Base-by-base conservation (phyloP, 2,888 invertebrate species). In the Chrysopilus asiliformis region DNA sequence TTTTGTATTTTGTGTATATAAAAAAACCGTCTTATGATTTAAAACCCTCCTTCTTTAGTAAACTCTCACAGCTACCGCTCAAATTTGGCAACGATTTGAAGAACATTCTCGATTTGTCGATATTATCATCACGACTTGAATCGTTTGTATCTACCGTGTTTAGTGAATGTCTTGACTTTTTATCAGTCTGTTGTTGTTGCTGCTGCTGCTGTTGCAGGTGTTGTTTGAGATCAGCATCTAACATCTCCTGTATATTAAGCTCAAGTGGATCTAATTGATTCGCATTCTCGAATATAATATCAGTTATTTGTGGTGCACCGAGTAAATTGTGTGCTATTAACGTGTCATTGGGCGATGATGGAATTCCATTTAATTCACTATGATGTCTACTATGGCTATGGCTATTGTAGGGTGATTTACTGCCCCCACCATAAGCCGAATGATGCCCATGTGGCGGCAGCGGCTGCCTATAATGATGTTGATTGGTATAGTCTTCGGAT, bases 61-160 rank as follows among this genome's bases (percentile, higher is more conserved):
- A 66, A 54, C 68, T 71, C 59, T 75, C 75, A 57, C 71, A 72
- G 58, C 72, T 73, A 51, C 76, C 74, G 61, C 73, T 76, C 64
- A 79, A 67, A 67, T 79, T 78, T 62, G 79, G 79, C 67, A 79
- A 70, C 50, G 71, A 72, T 56, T 72, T 71, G 51, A 71, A 71
- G 47, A 69, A 58, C 43, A 67, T 50, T 32, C 58, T 55, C 39
- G 54, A 48, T 31, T 51, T 52, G 32, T 53, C 53, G 32, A 53
- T 49, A 34, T 49, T 47, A 29, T 45, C 43, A 20, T 42, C 44
- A 36, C 34, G 14, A 24, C 38, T 43, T 19, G 33, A 39, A 25
- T 40, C 40, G 38, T 41, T 41, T 39, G 58, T 55, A 34, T 55
- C 49, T 22, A 58, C 56, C 20, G 56, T 55, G 34, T 55, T 52